Evolutionary conservation across 1,140 invertebrate species (phyloP), one percentile per base, ranked within the genome.

Genomic region (Microplitis demolitor): DNA sequence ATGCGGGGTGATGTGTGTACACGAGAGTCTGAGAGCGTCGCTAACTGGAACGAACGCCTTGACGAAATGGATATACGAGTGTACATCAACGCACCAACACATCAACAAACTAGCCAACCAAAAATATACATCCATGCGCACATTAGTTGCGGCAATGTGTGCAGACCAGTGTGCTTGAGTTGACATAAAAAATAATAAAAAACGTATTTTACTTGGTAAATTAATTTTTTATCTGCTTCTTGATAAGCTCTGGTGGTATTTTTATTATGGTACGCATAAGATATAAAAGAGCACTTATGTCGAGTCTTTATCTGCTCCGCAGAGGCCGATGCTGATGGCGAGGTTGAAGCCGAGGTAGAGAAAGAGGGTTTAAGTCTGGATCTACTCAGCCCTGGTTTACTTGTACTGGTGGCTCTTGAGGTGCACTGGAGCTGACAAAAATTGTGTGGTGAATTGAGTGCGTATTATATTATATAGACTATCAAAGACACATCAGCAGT

Each of bases 21-120:
- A 58, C 53, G 67, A 16, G 39, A 58, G 35, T 14, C 39, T 53
- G 51, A 58, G 34, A 39, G 64, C 53, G 70, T 74, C 68, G 69
- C 71, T 64, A 73, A 74, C 53, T 51, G 51, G 56, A 66, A 45
- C n/a, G n/a, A 54, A n/a, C n/a, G 16, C n/a, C 53, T 14, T 54
- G 53, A 54, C n/a, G 13, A 54, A 14, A 54, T 14, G n/a, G 16
- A 24, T 13, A 14, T 5, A 14, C 53, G 53, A 54, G 16, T 24
- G 24, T 2, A 24, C 24, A 24, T 2, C 24, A 24, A 24, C 24
- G 24, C 24, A 24, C 24, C 24, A 24, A 24, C 24, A 24, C 24
- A 24, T 24, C 24, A 24, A 24, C 24, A 24, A 24, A 24, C 24
- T 2, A 24, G 2, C 24, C 24, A 24, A 24, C 24, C 24, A 24